Base-by-base conservation (phyloP, 2,113 vertebrate species). In the Tetraodon nigroviridis region DNA sequence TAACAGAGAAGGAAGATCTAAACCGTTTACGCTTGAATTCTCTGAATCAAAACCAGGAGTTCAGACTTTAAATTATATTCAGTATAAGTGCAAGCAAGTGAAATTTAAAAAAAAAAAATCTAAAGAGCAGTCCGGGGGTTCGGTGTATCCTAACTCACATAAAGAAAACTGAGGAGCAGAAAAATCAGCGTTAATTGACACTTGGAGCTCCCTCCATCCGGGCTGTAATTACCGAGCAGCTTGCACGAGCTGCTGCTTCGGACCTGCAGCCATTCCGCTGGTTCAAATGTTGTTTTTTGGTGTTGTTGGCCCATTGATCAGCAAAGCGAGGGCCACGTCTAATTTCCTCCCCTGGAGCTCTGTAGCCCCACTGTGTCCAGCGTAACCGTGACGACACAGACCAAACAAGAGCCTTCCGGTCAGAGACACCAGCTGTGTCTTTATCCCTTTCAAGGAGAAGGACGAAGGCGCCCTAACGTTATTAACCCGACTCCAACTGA, bases 141-240 rank as follows among this genome's bases (percentile, higher is more conserved):
- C 12, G 40, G 5, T 14, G 42, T 16, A 44, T 4, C 42, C 52
- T 3, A 11, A 64, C 42, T 66, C 59, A 29, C 56, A 54, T 7
- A 17, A 29, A 37, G 19, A 65, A 18, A 61, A 59, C 55, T 27
- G 24, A 27, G 24, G 24, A 59, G 58, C 46, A 63, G 59, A 53
- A 24, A 81, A 82, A 67, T 46, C 46, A 56, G 47, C 27, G 56
- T 67, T 73, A 75, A 85, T 64, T 88, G 87, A 81, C 82, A 89
- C 86, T 87, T 66, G 71, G 80, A 76, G 55, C 72, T 67, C 72
- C 70, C 69, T 76, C 85, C 78, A 88, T 90, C 86, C 81, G 77
- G 51, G 67, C 37, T 27, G 66, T 85, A 82, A 87, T 84, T 85
- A 81, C 69, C 62, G 27, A 27, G 44, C 60, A 54, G 50, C 53